These are phyloP conservation scores for Pampusana beccarii DNA, from an alignment of 2,113 vertebrate species.

Conservation along the genomic window DNA sequence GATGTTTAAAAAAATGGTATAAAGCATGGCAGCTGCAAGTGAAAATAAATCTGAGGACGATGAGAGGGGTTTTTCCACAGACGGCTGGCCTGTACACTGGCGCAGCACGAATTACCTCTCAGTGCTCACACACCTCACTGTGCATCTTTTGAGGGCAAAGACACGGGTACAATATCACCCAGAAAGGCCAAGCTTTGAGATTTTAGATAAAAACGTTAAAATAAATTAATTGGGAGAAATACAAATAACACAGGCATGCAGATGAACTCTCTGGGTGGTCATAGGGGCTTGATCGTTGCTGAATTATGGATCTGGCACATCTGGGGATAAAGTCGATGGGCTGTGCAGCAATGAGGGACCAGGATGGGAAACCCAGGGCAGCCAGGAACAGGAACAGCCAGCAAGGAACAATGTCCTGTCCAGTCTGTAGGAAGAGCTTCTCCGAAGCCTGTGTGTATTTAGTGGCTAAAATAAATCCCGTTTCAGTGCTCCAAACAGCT, in stretches of 20 bases:
- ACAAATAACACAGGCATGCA: rapidly evolving
- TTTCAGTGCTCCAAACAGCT: not conserved
- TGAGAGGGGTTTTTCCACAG: not conserved
- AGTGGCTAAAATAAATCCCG: rapidly evolving
- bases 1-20: not conserved
- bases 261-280: rapidly evolving
- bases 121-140: rapidly evolving
- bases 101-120: rapidly evolving
- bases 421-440: not conserved
- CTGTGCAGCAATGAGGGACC: not conserved
- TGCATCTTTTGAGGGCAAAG: not conserved
- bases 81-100: rapidly evolving
- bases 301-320: no score
- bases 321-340: not conserved
- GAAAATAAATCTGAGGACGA: not conserved
- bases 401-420: not conserved
- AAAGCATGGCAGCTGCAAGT: not conserved
- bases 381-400: no score
- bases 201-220: not conserved
- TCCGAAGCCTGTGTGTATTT: rapidly evolving
- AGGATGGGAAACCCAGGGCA: not conserved
- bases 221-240: not conserved
- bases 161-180: rapidly evolving
- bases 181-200: not conserved
- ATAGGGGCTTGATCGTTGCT: rapidly evolving